Evolutionary conservation across 2,888 invertebrate genomes (phyloP).

Genomic region (Salticus scenicus): DNA sequence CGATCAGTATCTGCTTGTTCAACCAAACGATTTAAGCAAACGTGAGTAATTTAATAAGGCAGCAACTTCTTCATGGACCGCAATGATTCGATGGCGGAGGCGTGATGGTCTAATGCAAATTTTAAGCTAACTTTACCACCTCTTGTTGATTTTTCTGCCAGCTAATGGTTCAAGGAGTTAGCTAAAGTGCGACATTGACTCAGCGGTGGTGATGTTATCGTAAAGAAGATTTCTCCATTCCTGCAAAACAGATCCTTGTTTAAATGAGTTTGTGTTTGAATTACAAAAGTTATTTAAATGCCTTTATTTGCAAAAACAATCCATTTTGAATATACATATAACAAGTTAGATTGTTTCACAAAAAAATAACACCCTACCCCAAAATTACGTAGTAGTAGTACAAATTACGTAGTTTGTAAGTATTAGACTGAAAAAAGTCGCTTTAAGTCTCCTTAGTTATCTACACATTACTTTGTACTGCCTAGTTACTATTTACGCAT

Average conservation of each 20-base stretch:
- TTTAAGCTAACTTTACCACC: neutral
- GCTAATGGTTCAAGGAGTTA: neutral
- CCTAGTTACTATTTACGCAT: too few relatives aligned
- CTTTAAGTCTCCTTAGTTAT: too few relatives aligned
- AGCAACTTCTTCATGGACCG: neutral
- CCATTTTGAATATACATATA: too few relatives aligned
- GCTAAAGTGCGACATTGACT: neutral
- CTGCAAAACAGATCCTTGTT: neutral
- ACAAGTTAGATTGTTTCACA: too few relatives aligned
- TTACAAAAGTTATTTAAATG: neutral
- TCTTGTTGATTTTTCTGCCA: neutral
- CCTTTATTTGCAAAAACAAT: neutral
- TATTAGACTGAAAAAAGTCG: too few relatives aligned
- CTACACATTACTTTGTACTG: too few relatives aligned
- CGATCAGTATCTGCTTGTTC: neutral
- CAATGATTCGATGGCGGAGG: neutral
- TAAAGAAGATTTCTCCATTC: neutral
- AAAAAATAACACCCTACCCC: too few relatives aligned
- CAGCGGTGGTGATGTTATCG: slow-evolving; percentile 1
- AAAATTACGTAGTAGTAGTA: too few relatives aligned
- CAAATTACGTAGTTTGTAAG: too few relatives aligned
- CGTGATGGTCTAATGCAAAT: slow-evolving; percentile 12
- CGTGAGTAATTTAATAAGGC: slow-evolving; percentile 13
- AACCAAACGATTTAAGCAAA: slow-evolving; percentile 12
- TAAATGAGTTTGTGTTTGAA: neutral